Evolutionary conservation across 2,888 invertebrate genomes (phyloP).

Genomic region (Cremastobaeus sp.): DNA sequence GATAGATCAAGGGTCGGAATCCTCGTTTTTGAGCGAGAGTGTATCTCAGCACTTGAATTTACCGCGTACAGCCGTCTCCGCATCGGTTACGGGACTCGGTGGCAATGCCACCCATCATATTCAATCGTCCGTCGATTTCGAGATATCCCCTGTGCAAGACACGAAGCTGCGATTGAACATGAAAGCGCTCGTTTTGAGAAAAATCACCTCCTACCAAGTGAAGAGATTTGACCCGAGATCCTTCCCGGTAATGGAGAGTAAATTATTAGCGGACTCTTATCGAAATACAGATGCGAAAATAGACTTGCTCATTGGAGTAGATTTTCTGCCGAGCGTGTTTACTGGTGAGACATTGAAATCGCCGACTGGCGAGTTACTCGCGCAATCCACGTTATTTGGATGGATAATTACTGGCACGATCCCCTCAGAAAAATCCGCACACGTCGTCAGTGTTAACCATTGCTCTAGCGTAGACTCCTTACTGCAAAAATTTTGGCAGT

Average conservation of each 20-base stretch:
- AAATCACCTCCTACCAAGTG: background rate
- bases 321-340: background rate
- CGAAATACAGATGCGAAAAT: background rate
- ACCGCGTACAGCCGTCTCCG: no score
- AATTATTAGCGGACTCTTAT: background rate
- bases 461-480: background rate
- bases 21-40: background rate
- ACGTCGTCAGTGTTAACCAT: background rate
- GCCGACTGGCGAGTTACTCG: background rate
- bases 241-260: background rate
- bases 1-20: background rate
- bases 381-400: background rate
- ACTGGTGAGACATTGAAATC: background rate
- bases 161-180: background rate
- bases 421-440: background rate
- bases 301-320: slow-evolving; percentile 6
- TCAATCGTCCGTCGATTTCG: background rate
- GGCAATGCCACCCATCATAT: background rate
- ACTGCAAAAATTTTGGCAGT: slow-evolving; percentile 2
- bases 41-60: background rate
- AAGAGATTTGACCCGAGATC: background rate
- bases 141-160: background rate
- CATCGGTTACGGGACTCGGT: no score
- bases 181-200: background rate
- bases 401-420: background rate